phyloP scores from a whole-genome alignment of 2,888 invertebrate genomes.

The Apamea monoglypha region DNA sequence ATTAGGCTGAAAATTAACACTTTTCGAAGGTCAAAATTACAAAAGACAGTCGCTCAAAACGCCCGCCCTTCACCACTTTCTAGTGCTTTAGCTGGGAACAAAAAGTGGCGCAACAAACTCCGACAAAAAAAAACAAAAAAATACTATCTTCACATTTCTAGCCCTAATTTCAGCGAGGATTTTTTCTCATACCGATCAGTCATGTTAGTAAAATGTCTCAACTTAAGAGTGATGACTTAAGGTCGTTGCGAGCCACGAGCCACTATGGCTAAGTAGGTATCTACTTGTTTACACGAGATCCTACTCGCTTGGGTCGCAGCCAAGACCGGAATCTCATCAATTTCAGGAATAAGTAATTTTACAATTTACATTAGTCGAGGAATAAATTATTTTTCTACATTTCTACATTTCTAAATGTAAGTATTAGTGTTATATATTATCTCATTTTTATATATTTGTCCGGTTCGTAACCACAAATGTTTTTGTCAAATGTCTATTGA shows the following conservation, averaged over 20 bases:
- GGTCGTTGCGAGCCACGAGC: not conserved
- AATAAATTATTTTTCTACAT: constrained; percentile 10
- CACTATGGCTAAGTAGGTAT: constrained; percentile 11
- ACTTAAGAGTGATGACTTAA: constrained; percentile 34
- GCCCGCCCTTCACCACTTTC: no score
- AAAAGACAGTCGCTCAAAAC: no score
- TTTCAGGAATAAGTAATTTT: constrained; percentile 26
- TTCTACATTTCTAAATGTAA: not conserved
- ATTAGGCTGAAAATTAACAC: no score
- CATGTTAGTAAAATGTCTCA: constrained; percentile 26
- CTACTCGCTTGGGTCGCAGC: constrained; percentile 36
- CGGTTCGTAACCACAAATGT: constrained; percentile 17
- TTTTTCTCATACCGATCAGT: constrained; percentile 37
- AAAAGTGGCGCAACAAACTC: no score
- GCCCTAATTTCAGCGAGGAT: not conserved
- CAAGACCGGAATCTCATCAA: constrained; percentile 40
- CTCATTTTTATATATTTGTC: constrained; percentile 1
- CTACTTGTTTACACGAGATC: constrained; percentile 39
- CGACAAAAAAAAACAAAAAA: not conserved
- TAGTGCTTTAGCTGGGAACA: no score
- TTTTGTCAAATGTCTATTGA: not conserved
- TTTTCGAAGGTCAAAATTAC: no score
- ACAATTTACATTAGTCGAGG: constrained; percentile 11
- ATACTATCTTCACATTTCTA: not conserved
- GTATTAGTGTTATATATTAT: not conserved